Base-by-base conservation (phyloP, 2,797 vertebrate genomes). In the Chiroxiphia lanceolata region DNA sequence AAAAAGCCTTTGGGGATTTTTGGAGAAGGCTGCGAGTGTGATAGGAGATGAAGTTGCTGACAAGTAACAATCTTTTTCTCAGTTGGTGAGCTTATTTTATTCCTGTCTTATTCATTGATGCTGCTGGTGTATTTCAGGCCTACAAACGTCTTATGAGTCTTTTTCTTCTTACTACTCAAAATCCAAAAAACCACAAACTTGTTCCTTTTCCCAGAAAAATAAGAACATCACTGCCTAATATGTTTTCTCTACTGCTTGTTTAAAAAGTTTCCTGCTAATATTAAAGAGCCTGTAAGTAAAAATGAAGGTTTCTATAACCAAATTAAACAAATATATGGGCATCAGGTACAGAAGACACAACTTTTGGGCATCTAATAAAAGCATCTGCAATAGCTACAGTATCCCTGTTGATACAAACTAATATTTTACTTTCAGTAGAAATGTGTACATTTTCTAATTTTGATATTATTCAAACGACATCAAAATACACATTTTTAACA, bases 21-120 rank as follows among this genome's bases (percentile, higher is more conserved):
- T 53, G 19, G 42, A 56, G 56, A 85, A 71, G n/a, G 53, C 33
- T 81, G 13, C 0, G 2, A 94, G 47, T 33, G 11, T 29, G 70
- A 44, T 6, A 91, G 51, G 38, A 93, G 80, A 91, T 61, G 42
- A 86, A 84, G 83, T 8, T 88, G 88, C 77, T 91, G 80, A 76
- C 83, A 94, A 91, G 69, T 65, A 93, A 50, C 53, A 77, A 93
- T 71, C 26, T 86, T 85, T 87, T 81, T 83, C 76, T 81, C 48
- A 51, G 63, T 34, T 93, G 34, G 38, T 71, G 60, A 86, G 57
- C 19, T 89, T 87, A 85, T 85, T 94, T 71, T 65, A 15, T 70
- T 83, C 57, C 71, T 8, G 2, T 60, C 56, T 93, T 72, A 90
- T 90, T 94, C 76, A 88, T 5, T 87, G 63, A 76, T 79, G 51